Conservation (phyloP, 2,888 invertebrate genomes). For the Trichopoda pennipes region DNA sequence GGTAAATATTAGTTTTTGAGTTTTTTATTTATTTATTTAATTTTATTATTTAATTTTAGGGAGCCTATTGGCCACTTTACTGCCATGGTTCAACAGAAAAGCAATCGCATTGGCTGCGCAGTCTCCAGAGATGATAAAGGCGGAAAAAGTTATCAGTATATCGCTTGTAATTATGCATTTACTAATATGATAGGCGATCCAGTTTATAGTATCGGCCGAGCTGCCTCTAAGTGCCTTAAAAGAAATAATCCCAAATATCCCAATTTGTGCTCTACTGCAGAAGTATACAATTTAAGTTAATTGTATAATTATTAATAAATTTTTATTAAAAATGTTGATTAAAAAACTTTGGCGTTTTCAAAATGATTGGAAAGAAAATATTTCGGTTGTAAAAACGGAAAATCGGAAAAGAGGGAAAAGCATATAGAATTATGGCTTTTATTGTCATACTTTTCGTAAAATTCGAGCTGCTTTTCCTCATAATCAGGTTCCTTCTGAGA, state of each 20-base stretch:
- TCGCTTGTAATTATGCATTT: conserved; percentile 65
- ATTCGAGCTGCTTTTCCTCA: too few species aligned
- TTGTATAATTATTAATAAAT: too few species aligned
- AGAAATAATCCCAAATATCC: conserved; percentile 71
- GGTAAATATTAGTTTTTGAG: too few species aligned
- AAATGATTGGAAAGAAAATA: too few species aligned
- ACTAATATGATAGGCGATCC: conserved; percentile 71
- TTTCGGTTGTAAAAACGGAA: too few species aligned
- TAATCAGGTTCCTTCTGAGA: too few species aligned
- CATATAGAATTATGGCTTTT: too few species aligned
- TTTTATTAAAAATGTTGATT: too few species aligned
- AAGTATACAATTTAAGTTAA: conserved; percentile 68
- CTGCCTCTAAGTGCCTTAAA: conserved; percentile 69
- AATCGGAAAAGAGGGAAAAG: too few species aligned
- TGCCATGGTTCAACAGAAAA: conserved; percentile 72
- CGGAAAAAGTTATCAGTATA: not conserved
- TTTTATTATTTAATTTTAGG: conserved; percentile 5
- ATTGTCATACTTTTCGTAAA: too few species aligned
- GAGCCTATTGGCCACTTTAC: conserved; percentile 48
- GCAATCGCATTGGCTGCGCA: conserved; percentile 73
- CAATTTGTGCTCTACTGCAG: conserved; percentile 72
- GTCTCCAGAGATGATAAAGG: conserved; percentile 68
- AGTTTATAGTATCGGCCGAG: conserved; percentile 71
- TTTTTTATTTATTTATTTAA: too few species aligned
- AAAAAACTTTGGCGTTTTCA: too few species aligned